Percentiles rank a stretch among this genome's conserved stretches.
These are phyloP conservation scores for Sinhomidia bicolor DNA, from an alignment of 2,888 invertebrate genomes.

Conservation along the genomic window DNA sequence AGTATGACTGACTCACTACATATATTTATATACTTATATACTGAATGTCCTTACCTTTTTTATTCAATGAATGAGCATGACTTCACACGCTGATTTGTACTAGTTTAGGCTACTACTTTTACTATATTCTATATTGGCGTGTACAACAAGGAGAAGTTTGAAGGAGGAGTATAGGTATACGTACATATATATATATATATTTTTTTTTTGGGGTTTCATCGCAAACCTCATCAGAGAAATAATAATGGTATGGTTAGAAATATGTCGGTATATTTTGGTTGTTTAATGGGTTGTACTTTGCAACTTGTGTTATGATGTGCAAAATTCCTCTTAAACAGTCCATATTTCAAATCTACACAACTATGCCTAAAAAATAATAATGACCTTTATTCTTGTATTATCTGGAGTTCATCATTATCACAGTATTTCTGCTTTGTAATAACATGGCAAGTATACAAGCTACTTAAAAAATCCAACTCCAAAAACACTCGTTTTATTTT, in stretches of 20 bases:
- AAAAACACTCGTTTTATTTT: neutral
- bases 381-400: neutral
- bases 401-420: neutral
- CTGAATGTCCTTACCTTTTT: too few relatives aligned
- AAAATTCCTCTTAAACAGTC: neutral
- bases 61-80: conserved; percentile 58
- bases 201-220: neutral
- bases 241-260: neutral
- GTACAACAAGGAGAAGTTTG: neutral
- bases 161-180: neutral
- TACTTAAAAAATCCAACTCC: neutral
- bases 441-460: neutral
- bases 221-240: neutral
- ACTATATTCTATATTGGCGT: neutral
- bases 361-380: neutral
- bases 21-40: conserved; percentile 12
- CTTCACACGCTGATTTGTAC: conserved; percentile 66
- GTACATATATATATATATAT: too few relatives aligned
- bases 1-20: neutral
- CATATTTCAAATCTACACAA: neutral
- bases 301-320: neutral
- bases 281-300: neutral
- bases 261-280: neutral
- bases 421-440: neutral
- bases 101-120: conserved; percentile 2